phyloP scores from a whole-genome alignment of 1,140 invertebrate genomes.

The Linepithema humile region DNA sequence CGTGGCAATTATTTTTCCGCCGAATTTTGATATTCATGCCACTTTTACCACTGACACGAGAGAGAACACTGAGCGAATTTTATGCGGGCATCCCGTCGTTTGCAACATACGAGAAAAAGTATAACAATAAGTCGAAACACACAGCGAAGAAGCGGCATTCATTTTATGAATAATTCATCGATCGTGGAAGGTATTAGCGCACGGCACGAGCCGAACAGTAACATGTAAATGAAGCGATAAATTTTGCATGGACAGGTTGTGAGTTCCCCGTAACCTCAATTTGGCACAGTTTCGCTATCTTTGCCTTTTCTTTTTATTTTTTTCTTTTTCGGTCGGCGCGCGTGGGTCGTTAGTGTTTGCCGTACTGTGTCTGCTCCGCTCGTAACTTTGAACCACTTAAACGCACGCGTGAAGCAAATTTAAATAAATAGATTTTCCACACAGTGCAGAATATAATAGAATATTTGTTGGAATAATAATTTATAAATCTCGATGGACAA shows the following conservation, averaged over 20 bases:
- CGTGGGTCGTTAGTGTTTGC: conserved; percentile 42
- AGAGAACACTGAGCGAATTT: conserved; percentile 51
- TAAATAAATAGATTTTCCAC: conserved; percentile 40
- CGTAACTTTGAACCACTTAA: conserved; percentile 39
- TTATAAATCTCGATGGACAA: neutral
- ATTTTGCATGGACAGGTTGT: conserved; percentile 72
- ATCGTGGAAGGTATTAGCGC: conserved; percentile 72
- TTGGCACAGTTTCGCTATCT: conserved; percentile 66
- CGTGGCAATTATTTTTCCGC: conserved; percentile 29
- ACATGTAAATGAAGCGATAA: conserved; percentile 76
- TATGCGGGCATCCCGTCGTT: conserved; percentile 65
- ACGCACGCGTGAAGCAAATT: conserved; percentile 9
- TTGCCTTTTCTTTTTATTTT: neutral
- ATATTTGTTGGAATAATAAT: neutral
- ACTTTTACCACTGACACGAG: conserved; percentile 59
- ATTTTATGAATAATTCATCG: conserved; percentile 74
- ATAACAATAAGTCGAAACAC: conserved; percentile 74
- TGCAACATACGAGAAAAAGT: conserved; percentile 65
- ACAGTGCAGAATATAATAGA: neutral
- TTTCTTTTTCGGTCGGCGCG: neutral
- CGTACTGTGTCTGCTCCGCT: neutral
- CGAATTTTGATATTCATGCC: conserved; percentile 61
- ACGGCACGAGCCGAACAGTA: conserved; percentile 70
- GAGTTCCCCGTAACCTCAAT: conserved; percentile 68
- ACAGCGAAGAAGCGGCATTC: conserved; percentile 64